These are phyloP conservation scores for Monopis laevigella DNA, from an alignment of 2,888 invertebrate genomes.

Conservation along the genomic window DNA sequence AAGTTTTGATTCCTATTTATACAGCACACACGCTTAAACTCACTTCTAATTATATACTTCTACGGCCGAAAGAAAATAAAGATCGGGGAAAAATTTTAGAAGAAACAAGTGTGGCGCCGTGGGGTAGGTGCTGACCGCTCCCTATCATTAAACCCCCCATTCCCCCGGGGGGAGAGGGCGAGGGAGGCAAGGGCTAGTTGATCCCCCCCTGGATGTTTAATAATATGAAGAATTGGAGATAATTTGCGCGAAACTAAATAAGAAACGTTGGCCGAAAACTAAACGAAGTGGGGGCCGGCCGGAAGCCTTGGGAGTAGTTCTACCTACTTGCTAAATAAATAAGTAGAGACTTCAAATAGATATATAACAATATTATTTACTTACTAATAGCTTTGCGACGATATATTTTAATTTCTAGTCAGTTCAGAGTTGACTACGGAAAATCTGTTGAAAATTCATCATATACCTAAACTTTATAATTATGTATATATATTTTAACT, in stretches of 20 bases:
- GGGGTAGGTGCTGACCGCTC: constrained; percentile 56
- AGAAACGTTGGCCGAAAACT: constrained; percentile 64
- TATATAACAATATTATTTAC: too few species aligned
- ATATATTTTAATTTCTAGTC: too few species aligned
- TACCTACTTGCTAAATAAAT: constrained; percentile 12
- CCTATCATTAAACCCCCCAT: constrained; percentile 54
- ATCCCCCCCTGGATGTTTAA: constrained; percentile 59
- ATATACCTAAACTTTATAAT: too few species aligned
- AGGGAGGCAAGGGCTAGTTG: constrained; percentile 36
- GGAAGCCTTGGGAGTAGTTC: constrained; percentile 19
- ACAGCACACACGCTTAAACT: constrained; percentile 22
- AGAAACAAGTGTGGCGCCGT: constrained; percentile 57
- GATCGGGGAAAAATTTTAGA: constrained; percentile 67
- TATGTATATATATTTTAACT: too few species aligned
- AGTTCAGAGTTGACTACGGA: too few species aligned
- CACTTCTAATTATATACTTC: constrained; percentile 62
- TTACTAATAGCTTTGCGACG: too few species aligned
- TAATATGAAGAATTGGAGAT: constrained; percentile 69
- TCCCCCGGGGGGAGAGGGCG: constrained; percentile 1
- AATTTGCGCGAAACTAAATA: constrained; percentile 69
- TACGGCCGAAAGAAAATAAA: constrained; percentile 58
- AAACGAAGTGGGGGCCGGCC: constrained; percentile 43
- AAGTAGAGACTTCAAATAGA: constrained; percentile 21
- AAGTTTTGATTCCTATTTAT: neutral
- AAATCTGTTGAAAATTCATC: too few species aligned